Conservation (phyloP, 1,140 invertebrate genomes). For the Zophobas atratus region DNA sequence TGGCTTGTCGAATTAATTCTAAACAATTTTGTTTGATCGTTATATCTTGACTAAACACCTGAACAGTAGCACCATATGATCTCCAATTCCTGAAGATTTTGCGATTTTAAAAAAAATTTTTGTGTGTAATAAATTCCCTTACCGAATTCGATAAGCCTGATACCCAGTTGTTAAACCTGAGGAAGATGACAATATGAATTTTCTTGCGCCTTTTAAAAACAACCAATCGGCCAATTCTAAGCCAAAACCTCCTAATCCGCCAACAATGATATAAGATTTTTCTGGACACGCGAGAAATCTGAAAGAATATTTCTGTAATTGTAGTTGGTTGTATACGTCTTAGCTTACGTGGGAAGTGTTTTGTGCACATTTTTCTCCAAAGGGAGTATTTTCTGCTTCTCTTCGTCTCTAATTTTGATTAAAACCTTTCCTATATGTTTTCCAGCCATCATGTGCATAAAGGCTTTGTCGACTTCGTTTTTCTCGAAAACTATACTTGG, state of each 20-base stretch:
- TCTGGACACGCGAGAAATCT: constrained; percentile 66
- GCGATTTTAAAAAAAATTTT: not conserved
- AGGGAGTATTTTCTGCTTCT: constrained; percentile 59
- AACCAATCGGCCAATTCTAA: constrained; percentile 93
- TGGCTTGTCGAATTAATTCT: constrained; percentile 73
- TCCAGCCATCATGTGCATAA: constrained; percentile 81
- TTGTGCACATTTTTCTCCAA: not conserved
- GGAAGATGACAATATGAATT: constrained; percentile 86
- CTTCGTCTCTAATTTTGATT: constrained; percentile 77
- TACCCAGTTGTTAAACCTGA: constrained; percentile 86
- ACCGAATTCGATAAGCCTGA: constrained; percentile 78
- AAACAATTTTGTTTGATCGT: constrained; percentile 70
- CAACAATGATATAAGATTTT: constrained; percentile 74
- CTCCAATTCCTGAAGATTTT: constrained; percentile 68
- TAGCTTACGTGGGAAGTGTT: constrained; percentile 1
- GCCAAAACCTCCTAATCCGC: constrained; percentile 93
- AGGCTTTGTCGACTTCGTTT: constrained; percentile 78
- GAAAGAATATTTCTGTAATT: constrained; percentile 14
- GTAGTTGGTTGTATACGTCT: not conserved
- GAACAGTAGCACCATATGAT: constrained; percentile 71
- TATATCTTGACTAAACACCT: constrained; percentile 69
- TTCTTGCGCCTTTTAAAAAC: constrained; percentile 83
- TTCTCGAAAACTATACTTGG: constrained; percentile 70
- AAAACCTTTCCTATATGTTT: constrained; percentile 92
- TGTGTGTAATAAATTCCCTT: constrained; percentile 49